Conservation (phyloP, 2,888 invertebrate species). For the Parnassius mnemosyne region DNA sequence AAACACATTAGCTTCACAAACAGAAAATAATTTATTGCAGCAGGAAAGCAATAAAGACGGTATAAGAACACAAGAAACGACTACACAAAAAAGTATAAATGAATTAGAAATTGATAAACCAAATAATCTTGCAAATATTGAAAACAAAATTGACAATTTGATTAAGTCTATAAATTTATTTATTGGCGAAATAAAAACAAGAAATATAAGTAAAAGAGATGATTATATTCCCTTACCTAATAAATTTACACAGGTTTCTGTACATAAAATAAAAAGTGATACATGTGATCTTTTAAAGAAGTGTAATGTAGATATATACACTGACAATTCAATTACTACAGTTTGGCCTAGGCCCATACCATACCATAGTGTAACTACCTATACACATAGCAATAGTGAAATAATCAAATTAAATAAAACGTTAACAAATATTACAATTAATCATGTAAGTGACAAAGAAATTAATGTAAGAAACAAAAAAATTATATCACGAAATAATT, state of each 20-base stretch:
- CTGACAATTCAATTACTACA: background rate
- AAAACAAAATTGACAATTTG: conserved; percentile 23
- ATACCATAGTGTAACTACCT: too few species aligned
- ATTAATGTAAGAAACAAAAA: conserved; percentile 5
- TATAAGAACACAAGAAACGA: background rate
- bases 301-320: background rate
- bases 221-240: conserved; percentile 8
- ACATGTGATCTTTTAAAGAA: background rate
- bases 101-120: background rate
- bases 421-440: background rate
- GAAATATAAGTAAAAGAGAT: conserved; percentile 9
- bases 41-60: conserved; percentile 22
- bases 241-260: background rate
- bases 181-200: conserved; percentile 6
- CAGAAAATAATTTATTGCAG: background rate
- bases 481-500: conserved; percentile 34
- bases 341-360: background rate
- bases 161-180: conserved; percentile 19
- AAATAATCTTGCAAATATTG: conserved; percentile 17
- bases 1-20: conserved; percentile 3
- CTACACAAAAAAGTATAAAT: background rate
- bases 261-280: background rate
- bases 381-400: background rate
- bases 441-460: background rate
- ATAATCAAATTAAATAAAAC: background rate